phyloP scores from a whole-genome alignment of 2,888 invertebrate species.

The Ophraella communa region DNA sequence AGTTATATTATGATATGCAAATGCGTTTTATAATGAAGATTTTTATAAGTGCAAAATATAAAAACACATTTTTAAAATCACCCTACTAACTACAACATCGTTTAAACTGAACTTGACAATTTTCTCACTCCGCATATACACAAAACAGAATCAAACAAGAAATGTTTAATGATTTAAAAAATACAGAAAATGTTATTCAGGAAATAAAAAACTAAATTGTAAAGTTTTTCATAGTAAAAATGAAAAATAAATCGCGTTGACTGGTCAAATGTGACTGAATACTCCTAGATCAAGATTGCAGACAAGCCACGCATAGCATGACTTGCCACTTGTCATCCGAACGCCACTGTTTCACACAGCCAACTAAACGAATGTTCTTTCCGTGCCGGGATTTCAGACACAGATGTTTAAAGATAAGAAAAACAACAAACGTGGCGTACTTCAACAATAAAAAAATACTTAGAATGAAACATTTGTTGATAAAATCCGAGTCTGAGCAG shows the following conservation, averaged over 20 bases:
- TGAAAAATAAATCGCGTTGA: not conserved
- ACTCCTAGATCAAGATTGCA: not conserved
- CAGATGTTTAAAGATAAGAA: constrained; percentile 46
- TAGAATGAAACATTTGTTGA: constrained; percentile 18
- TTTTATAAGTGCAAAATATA: too few species aligned
- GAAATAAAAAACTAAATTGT: not conserved
- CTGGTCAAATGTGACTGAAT: not conserved
- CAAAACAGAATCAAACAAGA: too few species aligned
- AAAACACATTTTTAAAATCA: too few species aligned
- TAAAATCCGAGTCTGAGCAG: constrained; percentile 18
- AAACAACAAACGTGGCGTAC: constrained; percentile 41
- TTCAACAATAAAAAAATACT: constrained; percentile 36
- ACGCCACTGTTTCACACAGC: constrained; percentile 33
- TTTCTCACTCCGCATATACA: too few species aligned
- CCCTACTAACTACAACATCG: too few species aligned
- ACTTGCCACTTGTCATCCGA: constrained; percentile 4
- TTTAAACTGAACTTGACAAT: too few species aligned
- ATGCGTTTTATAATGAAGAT: too few species aligned
- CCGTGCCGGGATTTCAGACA: constrained; percentile 41
- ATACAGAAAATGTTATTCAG: too few species aligned
- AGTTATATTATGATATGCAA: too few species aligned
- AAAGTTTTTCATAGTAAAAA: not conserved
- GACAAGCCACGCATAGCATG: constrained; percentile 1
- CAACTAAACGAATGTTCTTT: constrained; percentile 46
- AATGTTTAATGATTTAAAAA: too few species aligned